Conservation (phyloP, 2,797 vertebrate species). For the Squalus acanthias region DNA sequence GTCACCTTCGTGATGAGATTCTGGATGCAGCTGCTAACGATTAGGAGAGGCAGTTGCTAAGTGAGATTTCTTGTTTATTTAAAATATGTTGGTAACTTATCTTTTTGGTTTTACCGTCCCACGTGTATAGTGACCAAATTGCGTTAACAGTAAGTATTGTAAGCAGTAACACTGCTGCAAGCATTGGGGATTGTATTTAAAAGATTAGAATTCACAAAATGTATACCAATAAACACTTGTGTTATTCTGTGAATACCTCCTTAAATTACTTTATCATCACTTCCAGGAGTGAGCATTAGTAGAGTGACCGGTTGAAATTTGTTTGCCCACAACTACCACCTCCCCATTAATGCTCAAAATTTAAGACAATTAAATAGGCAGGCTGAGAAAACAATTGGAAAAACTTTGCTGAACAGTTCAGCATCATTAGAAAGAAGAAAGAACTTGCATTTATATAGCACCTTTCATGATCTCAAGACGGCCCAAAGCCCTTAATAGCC, state of each 20-base stretch:
- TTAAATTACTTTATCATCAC: background rate
- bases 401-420: background rate
- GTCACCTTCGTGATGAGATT: background rate
- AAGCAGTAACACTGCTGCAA: too few species aligned
- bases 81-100: background rate
- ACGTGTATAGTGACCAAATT: background rate
- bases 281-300: background rate
- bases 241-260: background rate
- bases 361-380: background rate
- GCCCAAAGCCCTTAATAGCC: background rate
- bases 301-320: background rate
- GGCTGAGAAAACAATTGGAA: background rate
- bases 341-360: background rate
- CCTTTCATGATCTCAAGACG: background rate
- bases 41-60: background rate
- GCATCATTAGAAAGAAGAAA: background rate
- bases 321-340: background rate
- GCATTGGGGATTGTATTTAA: background rate
- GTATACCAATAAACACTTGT: background rate
- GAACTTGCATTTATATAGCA: background rate
- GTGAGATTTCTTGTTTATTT: background rate
- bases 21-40: background rate
- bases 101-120: background rate
- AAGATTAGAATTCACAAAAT: background rate
- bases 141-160: background rate